phyloP scores from a whole-genome alignment of 1,140 invertebrate genomes.

The Trissolcus basalis region DNA sequence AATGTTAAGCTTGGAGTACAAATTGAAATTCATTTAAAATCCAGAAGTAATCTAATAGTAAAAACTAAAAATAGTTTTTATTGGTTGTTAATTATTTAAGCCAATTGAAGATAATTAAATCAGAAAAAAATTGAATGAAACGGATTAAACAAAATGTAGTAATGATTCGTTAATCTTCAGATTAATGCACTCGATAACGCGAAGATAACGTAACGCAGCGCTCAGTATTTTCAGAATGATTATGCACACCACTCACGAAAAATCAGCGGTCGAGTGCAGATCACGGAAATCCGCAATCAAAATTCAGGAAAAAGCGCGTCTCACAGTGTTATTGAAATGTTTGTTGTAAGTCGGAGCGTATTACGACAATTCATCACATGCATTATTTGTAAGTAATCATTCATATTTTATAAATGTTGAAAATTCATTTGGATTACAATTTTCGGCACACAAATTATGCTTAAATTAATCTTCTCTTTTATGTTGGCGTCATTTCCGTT shows the following conservation, averaged over 20 bases:
- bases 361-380: constrained; percentile 68
- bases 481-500: too few relatives aligned
- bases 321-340: background rate
- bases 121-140: background rate
- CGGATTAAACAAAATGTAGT: constrained; percentile 10
- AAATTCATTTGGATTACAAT: too few relatives aligned
- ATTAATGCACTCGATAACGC: constrained; percentile 40
- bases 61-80: too few relatives aligned
- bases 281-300: constrained; percentile 1
- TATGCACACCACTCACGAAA: constrained; percentile 29
- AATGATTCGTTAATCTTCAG: constrained; percentile 42
- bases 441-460: too few relatives aligned
- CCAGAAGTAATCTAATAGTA: too few relatives aligned
- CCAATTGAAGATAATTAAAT: too few relatives aligned
- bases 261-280: constrained; percentile 28
- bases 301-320: background rate
- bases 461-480: too few relatives aligned
- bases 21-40: too few relatives aligned
- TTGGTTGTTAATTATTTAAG: too few relatives aligned
- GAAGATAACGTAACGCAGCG: constrained; percentile 24
- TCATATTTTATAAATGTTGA: background rate
- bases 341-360: constrained; percentile 49
- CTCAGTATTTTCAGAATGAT: constrained; percentile 33
- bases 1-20: too few relatives aligned
- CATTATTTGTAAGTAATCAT: constrained; percentile 70